A percentile compares a stretch with the other conserved stretches of the same genome.
phyloP scores from a whole-genome alignment of 23 tunicate genomes.

The Styela plicata region DNA sequence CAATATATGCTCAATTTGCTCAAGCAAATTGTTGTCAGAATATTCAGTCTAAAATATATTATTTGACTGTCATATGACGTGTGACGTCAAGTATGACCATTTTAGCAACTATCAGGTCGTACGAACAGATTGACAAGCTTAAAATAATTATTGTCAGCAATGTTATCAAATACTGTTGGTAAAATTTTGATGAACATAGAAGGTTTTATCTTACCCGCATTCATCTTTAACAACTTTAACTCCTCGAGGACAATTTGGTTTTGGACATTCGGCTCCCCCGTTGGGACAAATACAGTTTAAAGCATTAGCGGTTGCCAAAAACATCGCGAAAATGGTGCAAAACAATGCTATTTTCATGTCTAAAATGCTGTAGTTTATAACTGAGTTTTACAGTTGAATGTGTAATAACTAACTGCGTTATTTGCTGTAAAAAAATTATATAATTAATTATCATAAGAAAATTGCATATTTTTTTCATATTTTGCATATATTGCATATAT shows the following conservation, averaged over 20 bases:
- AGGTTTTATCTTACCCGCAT: not conserved
- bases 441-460: too few species aligned
- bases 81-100: too few species aligned
- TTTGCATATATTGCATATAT: too few species aligned
- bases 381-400: too few species aligned
- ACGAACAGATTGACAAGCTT: too few species aligned
- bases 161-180: not conserved
- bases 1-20: not conserved
- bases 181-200: not conserved
- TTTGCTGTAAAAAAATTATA: too few species aligned
- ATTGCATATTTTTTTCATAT: too few species aligned
- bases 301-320: not conserved
- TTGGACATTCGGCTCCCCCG: not conserved
- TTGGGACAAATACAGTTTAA: not conserved
- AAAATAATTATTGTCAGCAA: not conserved
- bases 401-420: too few species aligned
- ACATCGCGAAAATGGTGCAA: not conserved
- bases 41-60: not conserved
- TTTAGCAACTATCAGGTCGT: too few species aligned
- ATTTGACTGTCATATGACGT: not conserved
- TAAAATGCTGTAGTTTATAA: too few species aligned
- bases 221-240: not conserved
- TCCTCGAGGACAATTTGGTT: not conserved
- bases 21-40: not conserved
- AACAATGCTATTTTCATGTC: too few species aligned